Percentiles rank a stretch among this genome's conserved stretches.
Conservation (phyloP, 2,113 vertebrate species). For the Aegotheles bennettii region DNA sequence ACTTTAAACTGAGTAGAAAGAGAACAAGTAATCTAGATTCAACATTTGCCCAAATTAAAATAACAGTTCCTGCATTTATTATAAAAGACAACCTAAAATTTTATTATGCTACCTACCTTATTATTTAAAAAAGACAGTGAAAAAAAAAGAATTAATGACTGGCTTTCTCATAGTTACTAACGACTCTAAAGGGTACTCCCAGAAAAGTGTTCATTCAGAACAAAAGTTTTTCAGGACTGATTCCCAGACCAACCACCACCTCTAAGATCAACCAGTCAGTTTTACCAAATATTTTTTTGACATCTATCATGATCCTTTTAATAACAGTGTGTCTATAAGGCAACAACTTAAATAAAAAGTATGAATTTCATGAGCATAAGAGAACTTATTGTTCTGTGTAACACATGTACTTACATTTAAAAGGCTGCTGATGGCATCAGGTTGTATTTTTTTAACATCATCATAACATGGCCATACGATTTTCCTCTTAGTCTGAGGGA, state of each 20-base stretch:
- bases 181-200: background rate
- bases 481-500: slow-evolving; percentile 81
- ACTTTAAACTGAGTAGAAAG: background rate
- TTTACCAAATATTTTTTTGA: background rate
- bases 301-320: background rate
- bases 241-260: background rate
- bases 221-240: background rate
- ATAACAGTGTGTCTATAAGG: background rate
- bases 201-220: background rate
- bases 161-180: background rate
- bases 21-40: background rate
- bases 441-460: slow-evolving; percentile 83
- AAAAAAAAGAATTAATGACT: background rate
- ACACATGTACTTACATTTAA: slow-evolving; percentile 79
- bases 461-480: slow-evolving; percentile 97
- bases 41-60: background rate
- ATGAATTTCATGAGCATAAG: background rate
- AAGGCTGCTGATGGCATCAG: slow-evolving; percentile 90
- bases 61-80: background rate
- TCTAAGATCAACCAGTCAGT: background rate
- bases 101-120: background rate
- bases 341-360: background rate
- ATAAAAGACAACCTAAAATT: background rate
- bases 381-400: background rate
- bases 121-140: background rate